Conservation (phyloP, 2,797 vertebrate species). For the Pteronotus mesoamericanus region DNA sequence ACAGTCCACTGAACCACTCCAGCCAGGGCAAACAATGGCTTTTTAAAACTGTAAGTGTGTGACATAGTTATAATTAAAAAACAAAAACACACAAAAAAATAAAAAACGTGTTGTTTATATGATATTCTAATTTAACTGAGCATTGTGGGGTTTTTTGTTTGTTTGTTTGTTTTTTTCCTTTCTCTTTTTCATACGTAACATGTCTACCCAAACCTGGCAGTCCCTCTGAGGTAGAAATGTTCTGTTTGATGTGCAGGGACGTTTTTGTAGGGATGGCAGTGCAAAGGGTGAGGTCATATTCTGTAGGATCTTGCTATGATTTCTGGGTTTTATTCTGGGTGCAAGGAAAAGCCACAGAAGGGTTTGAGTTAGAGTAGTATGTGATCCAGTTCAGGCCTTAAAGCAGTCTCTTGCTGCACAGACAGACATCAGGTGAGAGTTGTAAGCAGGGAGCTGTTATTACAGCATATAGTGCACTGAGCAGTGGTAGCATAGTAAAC, state of each 20-base stretch:
- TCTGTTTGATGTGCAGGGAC: not conserved
- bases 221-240: not conserved
- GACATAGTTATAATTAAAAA: not conserved
- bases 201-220: too few relatives aligned
- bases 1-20: too few relatives aligned
- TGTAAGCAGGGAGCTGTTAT: not conserved
- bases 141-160: too few relatives aligned
- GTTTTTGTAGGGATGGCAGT: not conserved
- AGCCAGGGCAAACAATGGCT: not conserved
- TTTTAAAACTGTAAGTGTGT: not conserved
- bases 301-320: not conserved
- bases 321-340: not conserved
- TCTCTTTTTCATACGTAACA: too few relatives aligned
- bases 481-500: not conserved
- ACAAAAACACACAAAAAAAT: not conserved
- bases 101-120: not conserved
- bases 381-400: not conserved
- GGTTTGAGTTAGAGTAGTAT: not conserved
- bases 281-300: not conserved
- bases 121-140: not conserved
- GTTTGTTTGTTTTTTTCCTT: too few relatives aligned
- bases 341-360: not conserved
- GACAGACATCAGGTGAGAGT: not conserved
- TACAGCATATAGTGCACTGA: rapidly evolving
- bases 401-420: not conserved